Evolutionary conservation across 2,797 vertebrate genomes (phyloP).

Genomic region (Rostrhamus sociabilis): DNA sequence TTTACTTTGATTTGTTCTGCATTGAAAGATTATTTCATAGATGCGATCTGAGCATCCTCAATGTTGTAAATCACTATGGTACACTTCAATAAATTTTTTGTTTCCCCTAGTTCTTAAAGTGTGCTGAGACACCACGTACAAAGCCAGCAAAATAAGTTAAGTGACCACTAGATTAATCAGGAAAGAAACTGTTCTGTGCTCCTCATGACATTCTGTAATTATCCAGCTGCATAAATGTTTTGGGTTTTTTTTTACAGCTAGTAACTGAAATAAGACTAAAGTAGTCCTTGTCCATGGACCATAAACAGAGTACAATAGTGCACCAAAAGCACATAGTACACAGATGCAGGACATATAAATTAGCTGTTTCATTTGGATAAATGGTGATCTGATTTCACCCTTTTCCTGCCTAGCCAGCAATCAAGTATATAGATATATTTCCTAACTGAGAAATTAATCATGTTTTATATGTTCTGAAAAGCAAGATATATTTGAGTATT

Average conservation of each 20-base stretch:
- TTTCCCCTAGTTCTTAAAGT: background rate
- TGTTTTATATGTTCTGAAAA: slow-evolving; percentile 33
- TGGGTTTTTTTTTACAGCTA: background rate
- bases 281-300: background rate
- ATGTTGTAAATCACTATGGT: background rate
- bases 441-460: slow-evolving; percentile 21
- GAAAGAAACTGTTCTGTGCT: background rate
- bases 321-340: background rate
- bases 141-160: background rate
- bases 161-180: background rate
- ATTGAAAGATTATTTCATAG: background rate
- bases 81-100: background rate
- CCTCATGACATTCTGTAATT: background rate
- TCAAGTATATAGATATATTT: background rate
- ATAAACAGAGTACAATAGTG: background rate
- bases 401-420: slow-evolving; percentile 7
- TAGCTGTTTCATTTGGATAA: background rate
- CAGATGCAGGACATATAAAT: background rate
- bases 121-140: background rate
- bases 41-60: background rate
- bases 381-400: background rate
- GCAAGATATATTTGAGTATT: background rate
- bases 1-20: background rate
- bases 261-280: background rate
- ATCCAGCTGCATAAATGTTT: background rate